These are phyloP conservation scores for Nasua narica DNA, from an alignment of 2,797 vertebrate species.

Conservation along the genomic window DNA sequence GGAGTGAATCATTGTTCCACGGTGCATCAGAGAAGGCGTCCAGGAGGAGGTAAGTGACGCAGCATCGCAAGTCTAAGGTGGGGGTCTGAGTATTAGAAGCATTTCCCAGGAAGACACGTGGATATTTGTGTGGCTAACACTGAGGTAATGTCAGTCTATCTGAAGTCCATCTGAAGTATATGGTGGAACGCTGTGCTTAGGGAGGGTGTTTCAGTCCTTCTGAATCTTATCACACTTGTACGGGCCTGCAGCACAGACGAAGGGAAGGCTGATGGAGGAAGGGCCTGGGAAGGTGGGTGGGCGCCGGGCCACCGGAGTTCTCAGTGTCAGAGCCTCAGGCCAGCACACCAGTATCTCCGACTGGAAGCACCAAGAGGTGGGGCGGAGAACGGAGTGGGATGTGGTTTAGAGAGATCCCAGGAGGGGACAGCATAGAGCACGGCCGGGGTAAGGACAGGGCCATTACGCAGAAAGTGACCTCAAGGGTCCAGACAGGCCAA, in stretches of 20 bases:
- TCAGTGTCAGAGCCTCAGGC: not conserved
- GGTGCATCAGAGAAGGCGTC: not conserved
- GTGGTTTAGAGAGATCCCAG: not conserved
- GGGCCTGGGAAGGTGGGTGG: not conserved
- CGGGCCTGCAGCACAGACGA: not conserved
- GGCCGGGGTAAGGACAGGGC: not conserved
- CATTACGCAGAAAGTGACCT: rapidly evolving
- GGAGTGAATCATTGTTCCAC: not conserved
- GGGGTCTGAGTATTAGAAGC: not conserved
- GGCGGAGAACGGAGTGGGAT: not conserved
- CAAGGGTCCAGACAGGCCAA: rapidly evolving
- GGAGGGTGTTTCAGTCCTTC: not conserved
- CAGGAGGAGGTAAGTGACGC: not conserved
- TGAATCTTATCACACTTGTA: not conserved
- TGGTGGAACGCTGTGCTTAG: not conserved
- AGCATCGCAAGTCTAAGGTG: not conserved
- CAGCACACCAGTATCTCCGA: not conserved
- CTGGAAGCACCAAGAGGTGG: not conserved
- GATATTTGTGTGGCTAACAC: too few relatives aligned
- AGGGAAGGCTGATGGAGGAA: not conserved
- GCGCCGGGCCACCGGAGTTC: not conserved
- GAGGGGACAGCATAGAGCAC: rapidly evolving
- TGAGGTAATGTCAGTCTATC: not conserved
- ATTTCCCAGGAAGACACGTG: not conserved
- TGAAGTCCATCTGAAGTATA: not conserved